These are phyloP conservation scores for Drosophila pectinifera DNA, from an alignment of 1,140 invertebrate genomes.

Conservation along the genomic window DNA sequence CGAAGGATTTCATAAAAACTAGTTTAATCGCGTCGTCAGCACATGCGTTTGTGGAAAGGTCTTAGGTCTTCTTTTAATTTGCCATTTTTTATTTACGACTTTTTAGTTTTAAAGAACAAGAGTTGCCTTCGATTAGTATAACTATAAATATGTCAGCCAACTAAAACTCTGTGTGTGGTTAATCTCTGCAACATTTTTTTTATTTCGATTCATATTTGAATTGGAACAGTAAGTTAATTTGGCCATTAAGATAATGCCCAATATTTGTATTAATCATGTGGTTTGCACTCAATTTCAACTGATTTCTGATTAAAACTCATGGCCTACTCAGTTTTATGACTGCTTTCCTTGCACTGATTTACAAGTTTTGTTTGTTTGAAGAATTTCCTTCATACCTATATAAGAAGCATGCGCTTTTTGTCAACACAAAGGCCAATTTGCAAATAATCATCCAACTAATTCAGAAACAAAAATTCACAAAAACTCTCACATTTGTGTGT, in stretches of 20 bases:
- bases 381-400: constrained; percentile 38
- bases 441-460: constrained; percentile 85
- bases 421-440: constrained; percentile 85
- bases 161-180: constrained; percentile 78
- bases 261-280: constrained; percentile 24
- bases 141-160: constrained; percentile 66
- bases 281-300: constrained; percentile 68
- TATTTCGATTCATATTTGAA: constrained; percentile 23
- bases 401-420: constrained; percentile 83
- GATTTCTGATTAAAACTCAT: constrained; percentile 76
- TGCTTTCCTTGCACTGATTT: constrained; percentile 60
- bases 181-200: constrained; percentile 73
- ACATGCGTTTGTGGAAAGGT: constrained; percentile 46
- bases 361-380: constrained; percentile 47
- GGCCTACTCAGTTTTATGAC: constrained; percentile 33
- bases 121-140: constrained; percentile 50
- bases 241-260: constrained; percentile 49
- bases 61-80: constrained; percentile 43
- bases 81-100: constrained; percentile 43
- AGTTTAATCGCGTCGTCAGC: constrained; percentile 42
- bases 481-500: constrained; percentile 47
- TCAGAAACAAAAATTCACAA: constrained; percentile 81
- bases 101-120: constrained; percentile 24
- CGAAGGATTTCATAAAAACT: constrained; percentile 56
- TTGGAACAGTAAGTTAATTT: constrained; percentile 45